Percentiles rank a stretch among this genome's conserved stretches.
Conservation (phyloP, 2,888 invertebrate species). For the Scaptodrosophila latifasciaeformis region DNA sequence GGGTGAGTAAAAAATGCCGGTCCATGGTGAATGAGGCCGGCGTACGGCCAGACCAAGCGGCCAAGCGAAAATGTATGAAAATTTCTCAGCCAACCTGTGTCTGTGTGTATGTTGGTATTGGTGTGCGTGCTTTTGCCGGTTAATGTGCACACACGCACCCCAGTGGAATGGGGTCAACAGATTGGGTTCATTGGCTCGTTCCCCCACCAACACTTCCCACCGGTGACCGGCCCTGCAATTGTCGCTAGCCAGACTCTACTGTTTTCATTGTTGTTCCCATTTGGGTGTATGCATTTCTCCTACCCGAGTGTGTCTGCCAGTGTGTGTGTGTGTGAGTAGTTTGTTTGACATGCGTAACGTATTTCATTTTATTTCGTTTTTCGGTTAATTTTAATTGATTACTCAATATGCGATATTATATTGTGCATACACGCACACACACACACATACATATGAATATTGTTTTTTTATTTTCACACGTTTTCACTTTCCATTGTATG, state of each 20-base stretch:
- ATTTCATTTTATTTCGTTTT: constrained; percentile 53
- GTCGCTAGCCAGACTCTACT: constrained; percentile 18
- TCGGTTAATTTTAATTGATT: constrained; percentile 69
- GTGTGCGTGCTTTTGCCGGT: constrained; percentile 30
- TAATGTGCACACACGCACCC: constrained; percentile 63
- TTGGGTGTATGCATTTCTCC: constrained; percentile 6
- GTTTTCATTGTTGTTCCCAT: constrained; percentile 20
- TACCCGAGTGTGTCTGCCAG: neutral
- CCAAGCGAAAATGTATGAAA: neutral
- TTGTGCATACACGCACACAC: constrained; percentile 8
- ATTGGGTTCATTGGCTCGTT: constrained; percentile 26
- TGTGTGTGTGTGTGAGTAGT: constrained; percentile 27
- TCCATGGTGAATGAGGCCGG: constrained; percentile 36
- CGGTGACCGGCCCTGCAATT: neutral
- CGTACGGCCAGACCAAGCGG: constrained; percentile 21
- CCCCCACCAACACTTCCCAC: neutral
- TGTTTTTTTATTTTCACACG: constrained; percentile 27
- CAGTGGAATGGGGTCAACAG: constrained; percentile 58
- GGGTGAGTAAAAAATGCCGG: constrained; percentile 41
- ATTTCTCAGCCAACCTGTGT: constrained; percentile 6
- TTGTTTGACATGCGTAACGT: constrained; percentile 37
- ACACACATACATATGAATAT: constrained; percentile 24
- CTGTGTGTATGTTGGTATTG: constrained; percentile 10
- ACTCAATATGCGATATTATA: constrained; percentile 57
- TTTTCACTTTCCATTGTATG: constrained; percentile 47